Evolutionary conservation across 2,888 invertebrate genomes (phyloP), one percentile per base, ranked within the genome.

Genomic region (Tuberolachnus salignus): DNA sequence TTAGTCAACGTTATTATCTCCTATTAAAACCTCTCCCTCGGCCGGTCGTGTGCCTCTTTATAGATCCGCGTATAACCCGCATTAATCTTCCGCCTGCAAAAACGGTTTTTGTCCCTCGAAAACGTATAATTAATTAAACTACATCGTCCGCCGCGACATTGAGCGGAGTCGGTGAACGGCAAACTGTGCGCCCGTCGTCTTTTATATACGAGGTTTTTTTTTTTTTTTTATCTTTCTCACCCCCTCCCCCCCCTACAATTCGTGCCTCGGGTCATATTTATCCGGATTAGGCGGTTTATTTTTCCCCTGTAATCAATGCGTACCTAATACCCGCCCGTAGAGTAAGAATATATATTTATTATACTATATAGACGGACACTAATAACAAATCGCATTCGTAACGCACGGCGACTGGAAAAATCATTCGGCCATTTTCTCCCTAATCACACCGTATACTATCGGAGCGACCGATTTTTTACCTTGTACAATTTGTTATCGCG

Each of bases 1-100:
- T 78, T 78, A 78, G 78, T 78, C 78, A 78, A 78, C 67, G 78
- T 78, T 78, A 78, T 78, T 69, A 69, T 78, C 67, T 59, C 49
- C 78, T 78, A 78, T 78, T 69, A 78, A 64, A 66, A 57, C 78
- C 75, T n/a, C 59, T 57, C 75, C 64, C 74, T 26, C 19, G 11
- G 44, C 21, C 26, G 23, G n/a, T n/a, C n/a, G n/a, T n/a, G n/a
- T 19, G 49, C 59, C 46, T 69, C n/a, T 59, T 78, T n/a, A n/a
- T 42, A 59, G 78, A 69, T 69, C 67, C 19, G 78, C n/a, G n/a
- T n/a, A n/a, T 13, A 59, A 67, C 75, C 59, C 78, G 67, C 59
- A 78, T 78, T 78, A 69, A 78, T 78, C 78, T 78, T 57, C 67
- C 13, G n/a, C n/a, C 57, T 34, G 34, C 67, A 57, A 66, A n/a